Evolutionary conservation across 1,140 invertebrate genomes (phyloP).

Genomic region (Centruroides vittatus): DNA sequence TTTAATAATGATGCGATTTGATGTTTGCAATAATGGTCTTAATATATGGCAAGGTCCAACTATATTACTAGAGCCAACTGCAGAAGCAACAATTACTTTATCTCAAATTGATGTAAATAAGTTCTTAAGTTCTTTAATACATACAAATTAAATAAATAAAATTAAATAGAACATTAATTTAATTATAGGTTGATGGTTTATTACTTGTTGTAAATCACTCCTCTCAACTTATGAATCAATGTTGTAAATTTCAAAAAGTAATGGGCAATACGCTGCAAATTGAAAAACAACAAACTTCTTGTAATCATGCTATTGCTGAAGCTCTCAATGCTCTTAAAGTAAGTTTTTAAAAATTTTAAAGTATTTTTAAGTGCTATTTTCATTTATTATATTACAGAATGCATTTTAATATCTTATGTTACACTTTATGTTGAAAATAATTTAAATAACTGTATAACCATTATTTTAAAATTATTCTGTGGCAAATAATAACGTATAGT

Average conservation of each 20-base stretch:
- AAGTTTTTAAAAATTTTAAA: conserved; percentile 9
- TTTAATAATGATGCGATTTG: conserved; percentile 28
- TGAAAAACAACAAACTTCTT: conserved; percentile 34
- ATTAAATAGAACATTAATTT: background rate
- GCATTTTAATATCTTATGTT: too few relatives aligned
- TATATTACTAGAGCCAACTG: conserved; percentile 31
- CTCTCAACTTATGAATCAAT: conserved; percentile 24
- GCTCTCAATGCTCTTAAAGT: conserved; percentile 47
- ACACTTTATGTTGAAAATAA: too few relatives aligned
- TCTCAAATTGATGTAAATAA: conserved; percentile 30
- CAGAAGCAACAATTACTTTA: conserved; percentile 34
- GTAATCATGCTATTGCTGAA: conserved; percentile 41
- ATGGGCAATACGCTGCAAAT: conserved; percentile 30
- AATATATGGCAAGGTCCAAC: conserved; percentile 25
- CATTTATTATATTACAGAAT: too few relatives aligned
- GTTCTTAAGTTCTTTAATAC: background rate
- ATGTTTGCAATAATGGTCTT: conserved; percentile 1
- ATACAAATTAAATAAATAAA: background rate
- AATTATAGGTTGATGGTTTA: conserved; percentile 30
- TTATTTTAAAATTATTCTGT: too few relatives aligned
- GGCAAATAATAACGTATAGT: too few relatives aligned
- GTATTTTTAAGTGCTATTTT: too few relatives aligned
- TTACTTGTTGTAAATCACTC: conserved; percentile 33
- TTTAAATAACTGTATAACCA: too few relatives aligned
- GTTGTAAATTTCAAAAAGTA: conserved; percentile 28